These are phyloP conservation scores for Choloepus didactylus DNA, from an alignment of 2,797 vertebrate species.

Conservation along the genomic window DNA sequence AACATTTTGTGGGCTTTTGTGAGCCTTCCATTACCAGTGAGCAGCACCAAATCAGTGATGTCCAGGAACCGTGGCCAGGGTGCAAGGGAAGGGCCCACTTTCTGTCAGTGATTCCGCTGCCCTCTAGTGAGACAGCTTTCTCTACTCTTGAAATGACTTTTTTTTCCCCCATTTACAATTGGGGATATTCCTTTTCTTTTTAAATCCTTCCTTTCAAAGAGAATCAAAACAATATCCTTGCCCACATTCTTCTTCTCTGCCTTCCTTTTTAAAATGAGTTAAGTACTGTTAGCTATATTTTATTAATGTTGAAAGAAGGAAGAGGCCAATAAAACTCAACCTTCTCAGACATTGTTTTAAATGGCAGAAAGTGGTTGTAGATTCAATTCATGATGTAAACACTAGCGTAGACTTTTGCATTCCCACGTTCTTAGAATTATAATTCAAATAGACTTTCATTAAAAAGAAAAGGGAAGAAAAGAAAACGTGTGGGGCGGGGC, in stretches of 20 bases:
- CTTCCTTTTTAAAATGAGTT: constrained; percentile 6
- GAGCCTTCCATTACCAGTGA: background rate
- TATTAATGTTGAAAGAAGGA: constrained; percentile 14
- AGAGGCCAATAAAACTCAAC: background rate
- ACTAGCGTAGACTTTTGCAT: background rate
- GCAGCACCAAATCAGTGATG: background rate
- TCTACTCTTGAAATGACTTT: background rate
- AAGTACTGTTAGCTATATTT: background rate
- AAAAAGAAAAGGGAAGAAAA: background rate
- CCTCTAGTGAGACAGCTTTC: background rate
- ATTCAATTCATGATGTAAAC: background rate
- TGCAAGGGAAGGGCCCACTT: background rate
- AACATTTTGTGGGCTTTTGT: background rate
- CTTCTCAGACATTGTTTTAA: constrained; percentile 11
- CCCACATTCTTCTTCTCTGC: background rate
- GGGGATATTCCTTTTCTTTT: background rate
- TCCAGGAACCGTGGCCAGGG: background rate
- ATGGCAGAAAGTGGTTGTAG: background rate
- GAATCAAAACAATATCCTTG: constrained; percentile 13
- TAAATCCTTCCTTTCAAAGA: constrained; percentile 58
- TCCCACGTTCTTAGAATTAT: background rate
- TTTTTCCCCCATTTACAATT: constrained; percentile 20
- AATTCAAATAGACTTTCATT: constrained; percentile 27
- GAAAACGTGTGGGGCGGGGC: background rate
- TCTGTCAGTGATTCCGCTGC: background rate